Conservation (phyloP, 2,797 vertebrate species). For the Danio choprae region DNA sequence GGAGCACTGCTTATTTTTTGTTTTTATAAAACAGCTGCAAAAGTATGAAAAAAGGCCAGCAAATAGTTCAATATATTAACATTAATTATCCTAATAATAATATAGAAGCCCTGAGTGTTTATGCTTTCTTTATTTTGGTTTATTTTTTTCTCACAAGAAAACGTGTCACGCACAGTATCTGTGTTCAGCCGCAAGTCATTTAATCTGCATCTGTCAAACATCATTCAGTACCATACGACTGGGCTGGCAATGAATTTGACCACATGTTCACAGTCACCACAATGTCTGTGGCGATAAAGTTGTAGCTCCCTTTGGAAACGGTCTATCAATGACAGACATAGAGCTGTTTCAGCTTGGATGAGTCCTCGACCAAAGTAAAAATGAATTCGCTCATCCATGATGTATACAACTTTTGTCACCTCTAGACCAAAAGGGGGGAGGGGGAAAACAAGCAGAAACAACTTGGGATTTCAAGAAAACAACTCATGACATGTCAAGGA, state of each 20-base stretch:
- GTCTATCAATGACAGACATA: slow-evolving; percentile 3
- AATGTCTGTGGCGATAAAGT: background rate
- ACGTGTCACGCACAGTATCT: background rate
- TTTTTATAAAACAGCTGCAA: too few relatives aligned
- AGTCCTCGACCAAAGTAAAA: slow-evolving; percentile 12
- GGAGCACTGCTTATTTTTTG: too few relatives aligned
- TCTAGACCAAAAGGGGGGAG: background rate
- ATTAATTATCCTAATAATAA: background rate
- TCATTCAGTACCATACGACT: background rate
- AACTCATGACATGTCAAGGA: background rate
- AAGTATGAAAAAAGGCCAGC: too few relatives aligned
- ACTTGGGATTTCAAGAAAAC: background rate
- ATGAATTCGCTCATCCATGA: background rate
- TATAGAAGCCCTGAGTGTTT: background rate
- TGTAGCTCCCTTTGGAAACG: background rate
- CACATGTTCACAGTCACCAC: background rate
- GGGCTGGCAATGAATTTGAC: background rate
- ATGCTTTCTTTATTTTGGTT: background rate
- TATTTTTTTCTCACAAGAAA: background rate
- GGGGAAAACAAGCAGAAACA: background rate
- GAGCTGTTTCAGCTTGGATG: slow-evolving; percentile 4
- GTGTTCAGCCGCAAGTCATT: background rate
- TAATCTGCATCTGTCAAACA: background rate
- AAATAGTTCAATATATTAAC: background rate
- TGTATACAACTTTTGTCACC: background rate